A percentile compares a stretch with the other conserved stretches of the same genome.
These are phyloP conservation scores for Drosophila funebris DNA, from an alignment of 1,140 invertebrate genomes.

Conservation along the genomic window DNA sequence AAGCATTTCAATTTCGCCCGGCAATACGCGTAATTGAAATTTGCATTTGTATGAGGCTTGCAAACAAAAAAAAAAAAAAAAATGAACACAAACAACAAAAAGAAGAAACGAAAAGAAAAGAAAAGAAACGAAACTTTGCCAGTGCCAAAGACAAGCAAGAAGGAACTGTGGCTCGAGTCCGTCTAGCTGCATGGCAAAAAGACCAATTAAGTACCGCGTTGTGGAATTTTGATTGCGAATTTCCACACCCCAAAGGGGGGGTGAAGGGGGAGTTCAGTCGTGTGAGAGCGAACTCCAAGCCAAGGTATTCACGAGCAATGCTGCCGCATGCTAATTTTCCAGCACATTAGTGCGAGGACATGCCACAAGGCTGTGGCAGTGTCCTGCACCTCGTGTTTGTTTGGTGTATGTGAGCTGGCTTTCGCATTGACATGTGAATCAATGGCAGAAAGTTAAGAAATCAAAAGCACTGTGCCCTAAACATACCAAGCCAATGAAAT, in stretches of 20 bases:
- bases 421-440: constrained; percentile 27
- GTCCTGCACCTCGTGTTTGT: not conserved
- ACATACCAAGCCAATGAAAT: constrained; percentile 10
- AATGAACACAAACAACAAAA: constrained; percentile 22
- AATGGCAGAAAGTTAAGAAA: constrained; percentile 7
- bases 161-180: constrained; percentile 1
- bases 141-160: constrained; percentile 41
- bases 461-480: constrained; percentile 1
- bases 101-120: constrained; percentile 28
- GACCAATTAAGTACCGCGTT: constrained; percentile 69
- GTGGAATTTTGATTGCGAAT: constrained; percentile 76
- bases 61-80: constrained; percentile 25
- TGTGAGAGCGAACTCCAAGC: not conserved
- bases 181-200: constrained; percentile 37
- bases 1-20: constrained; percentile 75
- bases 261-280: not conserved
- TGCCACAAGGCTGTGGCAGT: not conserved
- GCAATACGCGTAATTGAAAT: constrained; percentile 79
- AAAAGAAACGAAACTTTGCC: constrained; percentile 29
- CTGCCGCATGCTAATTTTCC: constrained; percentile 11
- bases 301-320: constrained; percentile 9
- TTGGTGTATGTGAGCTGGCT: not conserved
- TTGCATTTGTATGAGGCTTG: constrained; percentile 65
- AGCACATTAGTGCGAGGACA: not conserved
- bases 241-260: constrained; percentile 32